phyloP scores from a whole-genome alignment of 2,113 vertebrate genomes.

The Jaculus jaculus region DNA sequence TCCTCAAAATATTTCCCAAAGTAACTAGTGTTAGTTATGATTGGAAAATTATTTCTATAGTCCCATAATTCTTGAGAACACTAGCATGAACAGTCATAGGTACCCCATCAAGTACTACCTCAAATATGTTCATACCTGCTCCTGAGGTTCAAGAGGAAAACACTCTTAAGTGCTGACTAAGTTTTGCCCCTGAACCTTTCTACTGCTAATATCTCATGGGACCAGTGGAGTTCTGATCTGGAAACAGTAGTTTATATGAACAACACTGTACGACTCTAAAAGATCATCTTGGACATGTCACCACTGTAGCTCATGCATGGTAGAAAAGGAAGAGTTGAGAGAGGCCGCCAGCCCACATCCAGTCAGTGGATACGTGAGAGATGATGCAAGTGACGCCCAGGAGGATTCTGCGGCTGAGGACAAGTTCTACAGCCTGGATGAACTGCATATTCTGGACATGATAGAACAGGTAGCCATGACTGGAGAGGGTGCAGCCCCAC shows the following conservation, averaged over 20 bases:
- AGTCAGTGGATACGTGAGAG: constrained; percentile 37
- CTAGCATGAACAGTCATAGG: not conserved
- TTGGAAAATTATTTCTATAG: constrained; percentile 32
- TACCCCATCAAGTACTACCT: not conserved
- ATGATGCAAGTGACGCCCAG: constrained; percentile 62
- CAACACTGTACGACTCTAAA: constrained; percentile 29
- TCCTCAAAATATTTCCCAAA: constrained; percentile 45
- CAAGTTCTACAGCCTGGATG: constrained; percentile 71
- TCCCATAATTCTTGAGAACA: constrained; percentile 44
- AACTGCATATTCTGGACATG: constrained; percentile 70
- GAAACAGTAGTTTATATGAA: constrained; percentile 33
- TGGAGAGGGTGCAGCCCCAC: not conserved
- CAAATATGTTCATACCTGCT: constrained; percentile 29
- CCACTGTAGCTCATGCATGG: constrained; percentile 41
- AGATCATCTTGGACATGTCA: constrained; percentile 38
- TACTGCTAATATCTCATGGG: not conserved
- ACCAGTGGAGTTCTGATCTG: constrained; percentile 20
- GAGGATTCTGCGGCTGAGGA: constrained; percentile 65
- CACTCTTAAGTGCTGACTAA: not conserved
- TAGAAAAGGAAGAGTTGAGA: constrained; percentile 58
- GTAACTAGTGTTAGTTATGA: constrained; percentile 29
- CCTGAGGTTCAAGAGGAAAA: constrained; percentile 16
- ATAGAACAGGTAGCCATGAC: constrained; percentile 68
- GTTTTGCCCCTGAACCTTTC: constrained; percentile 18
- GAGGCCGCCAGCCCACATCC: constrained; percentile 16